Evolutionary conservation across 2,888 invertebrate species (phyloP).

Genomic region (Lasioglossum figueresi): DNA sequence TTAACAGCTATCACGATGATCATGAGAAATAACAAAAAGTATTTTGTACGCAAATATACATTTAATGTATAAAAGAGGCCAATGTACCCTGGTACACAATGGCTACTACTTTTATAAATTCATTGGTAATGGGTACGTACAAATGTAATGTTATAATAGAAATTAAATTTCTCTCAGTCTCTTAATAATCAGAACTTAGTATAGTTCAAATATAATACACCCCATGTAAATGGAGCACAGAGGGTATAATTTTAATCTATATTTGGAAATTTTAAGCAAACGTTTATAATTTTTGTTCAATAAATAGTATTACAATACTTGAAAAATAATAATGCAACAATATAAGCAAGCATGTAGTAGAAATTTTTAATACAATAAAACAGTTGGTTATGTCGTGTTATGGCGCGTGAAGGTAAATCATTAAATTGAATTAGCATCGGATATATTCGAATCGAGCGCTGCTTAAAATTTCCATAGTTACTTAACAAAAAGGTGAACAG

Average conservation of each 20-base stretch:
- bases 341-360: background rate
- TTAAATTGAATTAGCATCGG: background rate
- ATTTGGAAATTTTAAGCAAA: conserved; percentile 61
- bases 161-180: conserved; percentile 44
- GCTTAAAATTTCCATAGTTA: conserved; percentile 58
- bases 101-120: conserved; percentile 51
- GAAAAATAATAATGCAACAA: background rate
- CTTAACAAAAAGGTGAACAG: conserved; percentile 68
- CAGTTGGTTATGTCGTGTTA: conserved; percentile 29
- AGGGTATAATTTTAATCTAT: conserved; percentile 43
- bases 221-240: conserved; percentile 43
- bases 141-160: conserved; percentile 35
- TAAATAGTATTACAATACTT: background rate
- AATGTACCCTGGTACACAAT: conserved; percentile 27
- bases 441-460: conserved; percentile 32
- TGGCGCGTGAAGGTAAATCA: conserved; percentile 1
- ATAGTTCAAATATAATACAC: conserved; percentile 32
- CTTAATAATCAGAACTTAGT: conserved; percentile 33
- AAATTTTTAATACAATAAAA: background rate
- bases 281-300: background rate
- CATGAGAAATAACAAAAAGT: conserved; percentile 48
- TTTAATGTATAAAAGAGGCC: conserved; percentile 47
- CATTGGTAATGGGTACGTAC: conserved; percentile 36
- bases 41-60: conserved; percentile 59
- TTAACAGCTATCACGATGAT: conserved; percentile 21